Percentiles rank a stretch among this genome's conserved stretches.
These are phyloP conservation scores for Lordiphosa fenestrarum DNA, from an alignment of 2,888 invertebrate species.

Conservation along the genomic window DNA sequence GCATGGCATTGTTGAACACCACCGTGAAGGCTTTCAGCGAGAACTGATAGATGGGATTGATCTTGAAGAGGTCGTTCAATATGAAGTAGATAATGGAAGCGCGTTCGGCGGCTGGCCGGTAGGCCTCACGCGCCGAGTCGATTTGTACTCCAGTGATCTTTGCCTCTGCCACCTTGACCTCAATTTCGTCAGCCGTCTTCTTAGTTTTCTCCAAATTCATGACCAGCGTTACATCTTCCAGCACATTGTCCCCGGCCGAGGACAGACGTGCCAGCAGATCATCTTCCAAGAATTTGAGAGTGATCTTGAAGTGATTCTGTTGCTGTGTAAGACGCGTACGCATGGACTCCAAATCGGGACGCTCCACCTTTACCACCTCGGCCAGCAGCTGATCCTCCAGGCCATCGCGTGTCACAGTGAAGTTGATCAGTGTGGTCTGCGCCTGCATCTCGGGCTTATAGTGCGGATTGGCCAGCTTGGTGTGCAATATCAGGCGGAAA, in stretches of 20 bases:
- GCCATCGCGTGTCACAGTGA: conserved; percentile 96
- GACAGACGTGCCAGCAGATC: conserved; percentile 92
- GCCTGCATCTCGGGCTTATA: conserved; percentile 98
- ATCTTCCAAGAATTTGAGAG: conserved; percentile 94
- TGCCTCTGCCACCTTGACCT: conserved; percentile 91
- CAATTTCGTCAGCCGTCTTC: conserved; percentile 94
- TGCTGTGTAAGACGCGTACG: conserved; percentile 93
- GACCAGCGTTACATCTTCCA: conserved; percentile 94
- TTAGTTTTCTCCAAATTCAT: conserved; percentile 96
- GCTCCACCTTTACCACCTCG: conserved; percentile 95
- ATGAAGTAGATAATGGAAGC: conserved; percentile 96
- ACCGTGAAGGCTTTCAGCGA: conserved; percentile 96
- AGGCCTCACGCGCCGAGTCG: conserved; percentile 94
- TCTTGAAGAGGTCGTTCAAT: conserved; percentile 93
- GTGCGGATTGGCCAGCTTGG: conserved; percentile 96
- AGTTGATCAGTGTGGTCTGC: conserved; percentile 96
- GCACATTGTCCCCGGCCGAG: conserved; percentile 94
- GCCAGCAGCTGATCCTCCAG: conserved; percentile 95
- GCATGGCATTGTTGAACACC: conserved; percentile 91
- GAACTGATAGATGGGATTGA: conserved; percentile 97
- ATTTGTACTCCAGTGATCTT: conserved; percentile 92
- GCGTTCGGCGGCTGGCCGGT: conserved; percentile 90
- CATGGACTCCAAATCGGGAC: conserved; percentile 92
- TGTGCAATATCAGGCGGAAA: conserved; percentile 93
- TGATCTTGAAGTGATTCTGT: conserved; percentile 97